phyloP scores from a whole-genome alignment of 2,797 vertebrate genomes.

The Anas acuta region DNA sequence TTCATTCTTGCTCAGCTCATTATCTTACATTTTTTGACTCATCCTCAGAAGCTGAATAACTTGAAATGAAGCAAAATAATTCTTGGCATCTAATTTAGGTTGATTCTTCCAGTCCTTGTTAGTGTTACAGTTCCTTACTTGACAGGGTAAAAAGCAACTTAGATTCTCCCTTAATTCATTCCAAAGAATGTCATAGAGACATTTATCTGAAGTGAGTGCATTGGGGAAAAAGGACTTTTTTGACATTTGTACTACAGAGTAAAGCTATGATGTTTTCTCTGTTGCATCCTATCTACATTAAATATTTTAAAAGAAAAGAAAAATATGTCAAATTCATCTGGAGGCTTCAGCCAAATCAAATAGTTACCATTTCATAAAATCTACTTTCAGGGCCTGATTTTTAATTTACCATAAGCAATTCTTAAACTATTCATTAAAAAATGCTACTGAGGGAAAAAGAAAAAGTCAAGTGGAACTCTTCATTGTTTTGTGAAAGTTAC shows the following conservation, averaged over 20 bases:
- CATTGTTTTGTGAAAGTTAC: background rate
- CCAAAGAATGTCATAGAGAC: background rate
- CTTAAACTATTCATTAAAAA: slow-evolving; percentile 40
- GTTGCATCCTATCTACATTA: background rate
- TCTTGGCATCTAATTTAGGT: slow-evolving; percentile 17
- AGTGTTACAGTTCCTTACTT: background rate
- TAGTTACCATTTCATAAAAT: slow-evolving; percentile 35
- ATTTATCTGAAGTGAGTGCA: background rate
- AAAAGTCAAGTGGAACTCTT: background rate
- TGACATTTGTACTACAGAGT: background rate
- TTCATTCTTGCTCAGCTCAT: background rate
- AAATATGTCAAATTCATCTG: background rate
- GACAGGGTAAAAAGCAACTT: background rate
- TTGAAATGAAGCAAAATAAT: slow-evolving; percentile 42
- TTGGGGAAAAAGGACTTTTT: background rate
- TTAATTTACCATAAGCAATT: slow-evolving; percentile 29
- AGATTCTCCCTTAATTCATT: slow-evolving; percentile 1
- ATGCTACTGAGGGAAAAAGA: background rate
- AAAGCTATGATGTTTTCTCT: background rate
- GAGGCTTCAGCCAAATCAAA: slow-evolving; percentile 22
- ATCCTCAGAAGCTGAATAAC: background rate
- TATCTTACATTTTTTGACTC: slow-evolving; percentile 10
- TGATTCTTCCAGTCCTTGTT: slow-evolving; percentile 30
- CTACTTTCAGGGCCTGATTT: slow-evolving; percentile 14
- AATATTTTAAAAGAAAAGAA: background rate